These are phyloP conservation scores for Cossypha heuglini DNA, from an alignment of 2,797 vertebrate genomes.

Conservation along the genomic window DNA sequence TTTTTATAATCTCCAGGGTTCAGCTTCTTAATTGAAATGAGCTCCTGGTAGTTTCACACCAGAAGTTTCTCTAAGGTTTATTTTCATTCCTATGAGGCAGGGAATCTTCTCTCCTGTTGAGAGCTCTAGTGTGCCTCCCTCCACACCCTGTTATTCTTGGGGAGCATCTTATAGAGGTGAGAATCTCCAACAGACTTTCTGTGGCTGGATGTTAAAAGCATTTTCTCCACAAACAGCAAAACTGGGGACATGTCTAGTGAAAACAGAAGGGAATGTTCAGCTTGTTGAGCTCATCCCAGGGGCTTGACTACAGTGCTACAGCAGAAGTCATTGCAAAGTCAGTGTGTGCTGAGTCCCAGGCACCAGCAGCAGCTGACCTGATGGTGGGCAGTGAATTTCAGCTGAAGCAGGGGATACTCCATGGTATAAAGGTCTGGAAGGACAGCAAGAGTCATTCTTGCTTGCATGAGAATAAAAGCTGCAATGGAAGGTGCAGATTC, in stretches of 20 bases:
- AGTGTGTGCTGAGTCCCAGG: not conserved
- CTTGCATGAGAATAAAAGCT: not conserved
- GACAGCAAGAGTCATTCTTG: not conserved
- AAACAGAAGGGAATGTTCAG: constrained; percentile 57
- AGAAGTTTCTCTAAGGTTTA: not conserved
- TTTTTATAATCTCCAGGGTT: not conserved
- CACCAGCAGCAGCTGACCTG: not conserved
- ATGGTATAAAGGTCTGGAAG: not conserved
- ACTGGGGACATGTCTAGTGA: not conserved
- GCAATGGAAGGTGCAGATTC: not conserved
- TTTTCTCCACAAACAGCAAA: not conserved
- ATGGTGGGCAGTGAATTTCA: not conserved
- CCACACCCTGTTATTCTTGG: fast-evolving
- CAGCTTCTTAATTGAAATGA: not conserved
- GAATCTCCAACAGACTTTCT: not conserved
- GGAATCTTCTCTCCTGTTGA: not conserved
- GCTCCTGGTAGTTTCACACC: not conserved
- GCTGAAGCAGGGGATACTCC: not conserved
- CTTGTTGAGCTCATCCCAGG: not conserved
- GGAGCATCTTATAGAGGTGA: not conserved
- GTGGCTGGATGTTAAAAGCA: not conserved
- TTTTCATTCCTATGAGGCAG: not conserved
- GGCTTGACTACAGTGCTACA: not conserved
- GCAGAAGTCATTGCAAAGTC: constrained; percentile 52
- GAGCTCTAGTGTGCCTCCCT: fast-evolving